Conservation (phyloP, 2,888 invertebrate species). For the Euclidia mi region DNA sequence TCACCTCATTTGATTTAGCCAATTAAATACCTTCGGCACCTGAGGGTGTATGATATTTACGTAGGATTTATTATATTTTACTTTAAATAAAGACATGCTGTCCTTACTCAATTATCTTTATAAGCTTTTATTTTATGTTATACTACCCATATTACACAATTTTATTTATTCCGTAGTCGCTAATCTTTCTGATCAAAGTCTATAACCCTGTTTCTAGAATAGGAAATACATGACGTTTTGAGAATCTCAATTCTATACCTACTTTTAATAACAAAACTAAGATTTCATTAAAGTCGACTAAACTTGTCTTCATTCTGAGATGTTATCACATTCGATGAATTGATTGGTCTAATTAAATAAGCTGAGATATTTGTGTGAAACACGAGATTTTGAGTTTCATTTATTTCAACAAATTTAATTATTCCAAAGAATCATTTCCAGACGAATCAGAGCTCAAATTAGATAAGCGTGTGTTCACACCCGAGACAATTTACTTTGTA, state of each 20-base stretch:
- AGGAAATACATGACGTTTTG: background rate
- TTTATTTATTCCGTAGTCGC: too few species aligned
- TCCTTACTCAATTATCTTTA: background rate
- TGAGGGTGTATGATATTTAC: constrained; percentile 3
- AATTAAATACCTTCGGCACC: background rate
- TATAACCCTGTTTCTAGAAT: too few species aligned
- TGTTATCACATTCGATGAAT: background rate
- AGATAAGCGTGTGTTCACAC: too few species aligned
- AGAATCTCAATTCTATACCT: background rate
- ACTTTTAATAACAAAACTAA: too few species aligned
- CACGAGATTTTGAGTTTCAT: constrained; percentile 57
- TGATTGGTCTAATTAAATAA: constrained; percentile 16
- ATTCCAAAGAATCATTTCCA: background rate
- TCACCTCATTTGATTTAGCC: background rate
- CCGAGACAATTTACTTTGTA: too few species aligned
- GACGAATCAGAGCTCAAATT: too few species aligned
- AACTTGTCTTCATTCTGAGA: background rate
- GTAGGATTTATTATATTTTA: too few species aligned
- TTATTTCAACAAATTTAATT: constrained; percentile 20
- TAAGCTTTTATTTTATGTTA: too few species aligned
- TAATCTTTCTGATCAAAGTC: too few species aligned
- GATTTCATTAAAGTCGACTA: too few species aligned
- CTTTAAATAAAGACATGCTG: background rate
- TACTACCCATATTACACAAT: too few species aligned
- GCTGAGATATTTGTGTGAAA: constrained; percentile 24